These are phyloP conservation scores for Archips xylosteana DNA, from an alignment of 2,888 invertebrate genomes.

Conservation along the genomic window DNA sequence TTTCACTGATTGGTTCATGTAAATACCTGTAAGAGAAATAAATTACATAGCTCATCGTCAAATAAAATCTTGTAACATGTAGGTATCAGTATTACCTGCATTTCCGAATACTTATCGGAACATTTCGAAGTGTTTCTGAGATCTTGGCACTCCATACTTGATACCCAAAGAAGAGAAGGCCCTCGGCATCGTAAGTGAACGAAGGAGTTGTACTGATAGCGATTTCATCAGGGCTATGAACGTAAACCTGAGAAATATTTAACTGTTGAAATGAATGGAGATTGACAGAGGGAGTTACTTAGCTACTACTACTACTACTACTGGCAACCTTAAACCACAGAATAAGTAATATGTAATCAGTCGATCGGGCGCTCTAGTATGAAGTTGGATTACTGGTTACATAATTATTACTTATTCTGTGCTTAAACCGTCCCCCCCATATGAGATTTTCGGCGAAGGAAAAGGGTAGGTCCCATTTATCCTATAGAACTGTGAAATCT, in stretches of 20 bases:
- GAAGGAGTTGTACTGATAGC: constrained; percentile 65
- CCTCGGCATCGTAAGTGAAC: constrained; percentile 60
- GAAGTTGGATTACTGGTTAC: too few species aligned
- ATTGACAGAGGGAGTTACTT: background rate
- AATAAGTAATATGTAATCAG: too few species aligned
- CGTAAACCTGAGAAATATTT: constrained; percentile 63
- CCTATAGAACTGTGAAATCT: too few species aligned
- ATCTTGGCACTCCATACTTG: constrained; percentile 72
- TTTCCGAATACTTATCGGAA: constrained; percentile 64
- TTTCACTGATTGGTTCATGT: constrained; percentile 65
- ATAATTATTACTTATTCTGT: too few species aligned
- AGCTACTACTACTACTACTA: too few species aligned
- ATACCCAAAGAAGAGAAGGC: constrained; percentile 68
- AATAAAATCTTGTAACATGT: background rate
- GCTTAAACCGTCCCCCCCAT: too few species aligned
- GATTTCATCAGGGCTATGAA: constrained; percentile 74
- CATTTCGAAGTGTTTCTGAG: constrained; percentile 60
- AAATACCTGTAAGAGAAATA: constrained; percentile 61
- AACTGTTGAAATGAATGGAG: background rate
- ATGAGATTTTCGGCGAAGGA: too few species aligned
- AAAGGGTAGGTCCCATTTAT: too few species aligned
- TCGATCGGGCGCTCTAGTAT: too few species aligned
- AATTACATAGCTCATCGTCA: background rate
- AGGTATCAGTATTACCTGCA: constrained; percentile 64
- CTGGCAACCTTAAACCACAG: too few species aligned